Conservation (phyloP, 2,113 vertebrate genomes). For the Tursiops truncatus region DNA sequence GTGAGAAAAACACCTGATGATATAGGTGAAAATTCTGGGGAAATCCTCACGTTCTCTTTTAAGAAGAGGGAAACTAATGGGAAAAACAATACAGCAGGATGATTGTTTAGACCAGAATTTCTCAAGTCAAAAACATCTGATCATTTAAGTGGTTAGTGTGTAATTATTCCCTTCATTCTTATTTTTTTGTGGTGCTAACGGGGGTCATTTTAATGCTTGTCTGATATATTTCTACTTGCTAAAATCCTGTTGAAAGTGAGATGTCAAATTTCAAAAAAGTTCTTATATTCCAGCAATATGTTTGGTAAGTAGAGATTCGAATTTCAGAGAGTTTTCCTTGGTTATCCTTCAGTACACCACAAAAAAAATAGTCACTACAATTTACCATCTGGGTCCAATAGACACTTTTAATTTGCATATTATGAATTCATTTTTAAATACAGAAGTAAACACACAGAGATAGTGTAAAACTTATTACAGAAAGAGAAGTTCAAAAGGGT, state of each 20-base stretch:
- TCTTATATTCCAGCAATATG: not conserved
- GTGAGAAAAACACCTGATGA: not conserved
- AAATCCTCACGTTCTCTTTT: not conserved
- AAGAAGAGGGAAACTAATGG: not conserved
- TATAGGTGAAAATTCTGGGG: not conserved
- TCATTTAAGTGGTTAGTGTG: not conserved
- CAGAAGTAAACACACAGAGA: not conserved
- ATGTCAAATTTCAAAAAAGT: not conserved
- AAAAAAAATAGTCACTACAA: not conserved
- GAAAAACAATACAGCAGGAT: not conserved
- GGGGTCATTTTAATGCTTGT: not conserved
- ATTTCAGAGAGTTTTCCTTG: not conserved
- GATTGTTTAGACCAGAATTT: not conserved
- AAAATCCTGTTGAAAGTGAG: not conserved
- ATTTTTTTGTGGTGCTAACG: not conserved
- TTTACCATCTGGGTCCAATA: not conserved
- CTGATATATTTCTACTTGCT: not conserved
- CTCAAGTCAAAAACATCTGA: not conserved
- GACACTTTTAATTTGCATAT: not conserved
- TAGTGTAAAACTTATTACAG: not conserved
- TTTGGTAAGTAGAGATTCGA: not conserved
- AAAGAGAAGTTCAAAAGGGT: not conserved
- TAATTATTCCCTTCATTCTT: not conserved
- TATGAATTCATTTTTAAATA: conserved; percentile 34
- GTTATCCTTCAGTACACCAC: not conserved